phyloP scores from a whole-genome alignment of 2,888 invertebrate genomes.

The Pammene fasciana region DNA sequence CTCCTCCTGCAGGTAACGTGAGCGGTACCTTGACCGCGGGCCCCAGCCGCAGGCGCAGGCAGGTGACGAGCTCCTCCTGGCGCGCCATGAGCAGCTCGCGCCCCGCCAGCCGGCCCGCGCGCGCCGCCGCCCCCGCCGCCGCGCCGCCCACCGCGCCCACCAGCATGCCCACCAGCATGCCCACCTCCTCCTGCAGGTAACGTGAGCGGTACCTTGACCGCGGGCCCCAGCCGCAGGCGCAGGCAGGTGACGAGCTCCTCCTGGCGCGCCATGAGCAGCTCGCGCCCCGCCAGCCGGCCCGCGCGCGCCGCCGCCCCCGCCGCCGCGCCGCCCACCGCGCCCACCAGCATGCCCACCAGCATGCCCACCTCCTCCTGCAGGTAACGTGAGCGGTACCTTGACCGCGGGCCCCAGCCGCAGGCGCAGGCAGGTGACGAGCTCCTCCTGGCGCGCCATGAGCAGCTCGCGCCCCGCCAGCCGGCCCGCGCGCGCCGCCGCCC shows the following conservation, averaged over 20 bases:
- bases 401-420: constrained; percentile 92
- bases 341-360: too few relatives aligned
- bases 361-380: constrained; percentile 56
- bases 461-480: constrained; percentile 91
- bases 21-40: constrained; percentile 90
- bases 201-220: constrained; percentile 86
- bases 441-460: constrained; percentile 88
- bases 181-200: constrained; percentile 51
- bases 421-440: constrained; percentile 87
- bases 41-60: constrained; percentile 89
- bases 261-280: constrained; percentile 89
- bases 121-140: constrained; percentile 80
- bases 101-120: too few relatives aligned
- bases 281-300: too few relatives aligned
- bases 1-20: constrained; percentile 34
- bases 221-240: constrained; percentile 89
- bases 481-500: constrained; percentile 85
- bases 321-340: constrained; percentile 61
- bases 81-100: constrained; percentile 89
- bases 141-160: constrained; percentile 62
- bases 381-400: constrained; percentile 78
- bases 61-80: constrained; percentile 88
- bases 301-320: constrained; percentile 83
- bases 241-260: constrained; percentile 88
- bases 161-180: too few relatives aligned